These are phyloP conservation scores for Eupithecia centaureata DNA, from an alignment of 2,888 invertebrate genomes.

Conservation along the genomic window DNA sequence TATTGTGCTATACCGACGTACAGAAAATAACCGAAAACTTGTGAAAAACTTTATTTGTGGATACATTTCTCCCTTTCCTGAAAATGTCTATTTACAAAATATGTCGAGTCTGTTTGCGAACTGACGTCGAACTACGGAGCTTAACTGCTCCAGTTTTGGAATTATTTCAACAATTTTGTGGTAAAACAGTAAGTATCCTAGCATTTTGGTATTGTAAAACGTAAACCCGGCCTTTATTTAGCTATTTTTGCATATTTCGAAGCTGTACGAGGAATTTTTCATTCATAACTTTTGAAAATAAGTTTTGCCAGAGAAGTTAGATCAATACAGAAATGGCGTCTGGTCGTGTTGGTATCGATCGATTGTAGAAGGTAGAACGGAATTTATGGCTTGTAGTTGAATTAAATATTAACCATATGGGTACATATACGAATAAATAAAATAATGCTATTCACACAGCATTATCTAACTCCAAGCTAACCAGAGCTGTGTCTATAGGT, in stretches of 20 bases:
- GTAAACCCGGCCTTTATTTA: too few species aligned
- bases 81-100: conserved; percentile 6
- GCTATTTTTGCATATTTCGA: background rate
- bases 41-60: background rate
- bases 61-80: background rate
- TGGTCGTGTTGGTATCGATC: background rate
- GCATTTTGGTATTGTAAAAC: background rate
- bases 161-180: background rate
- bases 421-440: too few species aligned
- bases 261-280: background rate
- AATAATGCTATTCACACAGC: too few species aligned
- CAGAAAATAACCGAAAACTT: background rate
- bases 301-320: background rate
- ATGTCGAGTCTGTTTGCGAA: conserved; percentile 10
- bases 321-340: conserved; percentile 11
- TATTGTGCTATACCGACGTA: too few species aligned
- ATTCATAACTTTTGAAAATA: background rate
- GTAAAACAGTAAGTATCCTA: background rate
- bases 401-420: background rate
- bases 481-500: too few species aligned
- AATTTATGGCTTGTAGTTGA: background rate
- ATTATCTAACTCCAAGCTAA: too few species aligned
- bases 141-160: background rate
- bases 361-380: background rate
- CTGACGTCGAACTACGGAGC: background rate